Percentiles rank a stretch among this genome's conserved stretches.
phyloP scores from a whole-genome alignment of 30 jellyfish, hydroid and myxozoan species.

The Turritopsis dohrnii region DNA sequence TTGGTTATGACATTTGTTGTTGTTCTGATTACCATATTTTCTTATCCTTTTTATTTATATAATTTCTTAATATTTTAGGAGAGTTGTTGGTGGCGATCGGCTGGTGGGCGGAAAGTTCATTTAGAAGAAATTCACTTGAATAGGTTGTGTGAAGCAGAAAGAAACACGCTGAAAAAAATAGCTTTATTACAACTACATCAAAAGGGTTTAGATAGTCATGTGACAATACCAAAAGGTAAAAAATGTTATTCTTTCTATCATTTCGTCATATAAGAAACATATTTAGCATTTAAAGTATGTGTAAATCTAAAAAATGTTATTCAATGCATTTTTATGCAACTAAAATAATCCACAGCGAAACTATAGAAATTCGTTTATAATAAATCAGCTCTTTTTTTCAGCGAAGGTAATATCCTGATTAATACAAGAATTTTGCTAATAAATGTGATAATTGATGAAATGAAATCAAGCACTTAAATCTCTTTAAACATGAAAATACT shows the following conservation, averaged over 20 bases:
- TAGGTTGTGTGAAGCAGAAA: constrained; percentile 63
- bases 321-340: neutral
- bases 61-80: constrained; percentile 35
- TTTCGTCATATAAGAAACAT: neutral
- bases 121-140: constrained; percentile 44
- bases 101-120: constrained; percentile 64
- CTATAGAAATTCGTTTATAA: neutral
- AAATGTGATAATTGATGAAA: neutral
- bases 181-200: constrained; percentile 52
- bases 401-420: neutral
- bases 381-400: neutral
- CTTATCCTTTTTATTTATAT: neutral
- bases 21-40: no score
- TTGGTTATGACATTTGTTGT: no score
- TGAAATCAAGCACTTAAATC: neutral
- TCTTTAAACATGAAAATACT: neutral
- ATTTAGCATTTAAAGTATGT: neutral
- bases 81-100: constrained; percentile 74
- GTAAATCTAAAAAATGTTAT: neutral
- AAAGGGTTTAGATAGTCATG: constrained; percentile 40
- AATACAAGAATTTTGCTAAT: neutral
- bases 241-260: neutral
- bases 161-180: constrained; percentile 50
- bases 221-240: constrained; percentile 86
- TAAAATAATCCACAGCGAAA: neutral